Conservation (phyloP, 1,140 invertebrate species). For the Magallana angulata region DNA sequence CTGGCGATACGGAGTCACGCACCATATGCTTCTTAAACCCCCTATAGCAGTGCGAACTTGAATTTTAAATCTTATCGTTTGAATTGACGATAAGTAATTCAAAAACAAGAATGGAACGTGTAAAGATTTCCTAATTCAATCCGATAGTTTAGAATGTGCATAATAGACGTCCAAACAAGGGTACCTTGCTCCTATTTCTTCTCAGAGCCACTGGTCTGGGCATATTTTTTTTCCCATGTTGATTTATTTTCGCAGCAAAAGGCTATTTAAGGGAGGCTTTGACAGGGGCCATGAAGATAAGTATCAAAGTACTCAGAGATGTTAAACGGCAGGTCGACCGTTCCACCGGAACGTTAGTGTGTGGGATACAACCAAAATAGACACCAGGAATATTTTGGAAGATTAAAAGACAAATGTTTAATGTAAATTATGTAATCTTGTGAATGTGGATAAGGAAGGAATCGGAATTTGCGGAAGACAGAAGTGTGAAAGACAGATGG, state of each 20-base stretch:
- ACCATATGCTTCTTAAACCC: constrained; percentile 15
- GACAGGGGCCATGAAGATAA: background rate
- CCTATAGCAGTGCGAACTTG: constrained; percentile 39
- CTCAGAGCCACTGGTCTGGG: background rate
- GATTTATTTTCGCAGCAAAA: background rate
- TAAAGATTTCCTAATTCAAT: constrained; percentile 47
- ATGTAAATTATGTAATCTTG: too few relatives aligned
- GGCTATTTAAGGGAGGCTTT: background rate
- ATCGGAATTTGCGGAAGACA: too few relatives aligned
- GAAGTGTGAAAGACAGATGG: too few relatives aligned
- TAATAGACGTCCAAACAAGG: constrained; percentile 11
- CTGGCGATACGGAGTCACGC: constrained; percentile 4
- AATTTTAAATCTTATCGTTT: constrained; percentile 53
- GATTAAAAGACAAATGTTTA: too few relatives aligned
- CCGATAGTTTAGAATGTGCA: constrained; percentile 14
- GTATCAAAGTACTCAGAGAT: background rate
- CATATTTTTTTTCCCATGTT: background rate
- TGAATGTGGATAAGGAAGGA: too few relatives aligned
- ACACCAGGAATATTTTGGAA: too few relatives aligned
- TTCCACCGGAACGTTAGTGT: background rate
- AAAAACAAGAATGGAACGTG: constrained; percentile 51
- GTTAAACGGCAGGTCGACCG: background rate
- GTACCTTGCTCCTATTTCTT: constrained; percentile 12
- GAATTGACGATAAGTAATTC: constrained; percentile 40
- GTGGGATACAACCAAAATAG: too few relatives aligned